Evolutionary conservation across 1,140 invertebrate genomes (phyloP).

Genomic region (Tetranychus urticae): DNA sequence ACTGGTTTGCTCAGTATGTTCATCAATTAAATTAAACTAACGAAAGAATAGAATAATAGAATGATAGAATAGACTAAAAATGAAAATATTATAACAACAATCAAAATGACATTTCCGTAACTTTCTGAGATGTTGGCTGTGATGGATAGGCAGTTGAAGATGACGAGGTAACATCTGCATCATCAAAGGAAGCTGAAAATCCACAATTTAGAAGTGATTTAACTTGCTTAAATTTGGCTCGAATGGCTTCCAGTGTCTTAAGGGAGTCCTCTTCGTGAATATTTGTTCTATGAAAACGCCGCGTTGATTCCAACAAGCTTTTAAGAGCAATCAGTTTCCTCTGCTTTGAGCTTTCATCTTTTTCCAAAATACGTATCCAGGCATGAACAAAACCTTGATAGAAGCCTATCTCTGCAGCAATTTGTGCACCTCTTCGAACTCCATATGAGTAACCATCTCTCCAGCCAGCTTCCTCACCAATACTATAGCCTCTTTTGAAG

Average conservation of each 20-base stretch:
- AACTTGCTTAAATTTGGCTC: constrained; percentile 14
- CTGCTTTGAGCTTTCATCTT: constrained; percentile 13
- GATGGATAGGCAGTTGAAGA: neutral
- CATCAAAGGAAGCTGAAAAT: neutral
- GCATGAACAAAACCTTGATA: constrained; percentile 17
- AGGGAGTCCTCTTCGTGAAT: constrained; percentile 14
- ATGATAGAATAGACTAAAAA: neutral
- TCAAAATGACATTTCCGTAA: too few relatives aligned
- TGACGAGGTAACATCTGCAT: neutral
- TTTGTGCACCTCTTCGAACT: constrained; percentile 14
- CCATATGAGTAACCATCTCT: constrained; percentile 16
- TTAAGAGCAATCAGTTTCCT: constrained; percentile 14
- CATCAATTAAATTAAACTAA: too few relatives aligned
- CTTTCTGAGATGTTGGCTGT: neutral
- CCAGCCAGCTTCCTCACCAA: constrained; percentile 17
- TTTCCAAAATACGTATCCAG: constrained; percentile 15
- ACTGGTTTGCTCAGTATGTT: too few relatives aligned
- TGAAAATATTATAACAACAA: neutral
- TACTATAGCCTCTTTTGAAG: constrained; percentile 15
- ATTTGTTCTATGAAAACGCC: constrained; percentile 15
- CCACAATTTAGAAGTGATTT: constrained; percentile 3
- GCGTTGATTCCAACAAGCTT: constrained; percentile 15
- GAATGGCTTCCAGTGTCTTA: constrained; percentile 7
- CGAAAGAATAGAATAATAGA: neutral
- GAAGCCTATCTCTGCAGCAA: constrained; percentile 17